These are phyloP conservation scores for Pygocentrus nattereri DNA, from an alignment of 2,797 vertebrate species.

Conservation along the genomic window DNA sequence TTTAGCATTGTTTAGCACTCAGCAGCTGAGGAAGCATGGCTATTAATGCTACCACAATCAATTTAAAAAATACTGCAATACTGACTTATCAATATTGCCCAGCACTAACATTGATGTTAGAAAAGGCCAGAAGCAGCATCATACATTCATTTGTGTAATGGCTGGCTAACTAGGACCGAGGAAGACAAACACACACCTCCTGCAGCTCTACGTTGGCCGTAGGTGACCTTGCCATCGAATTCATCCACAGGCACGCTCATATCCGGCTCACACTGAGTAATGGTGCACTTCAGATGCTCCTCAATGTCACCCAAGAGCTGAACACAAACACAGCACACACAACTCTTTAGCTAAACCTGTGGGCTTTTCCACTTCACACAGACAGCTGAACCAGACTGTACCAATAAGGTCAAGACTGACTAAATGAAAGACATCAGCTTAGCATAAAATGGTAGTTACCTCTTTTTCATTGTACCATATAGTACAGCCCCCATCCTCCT, in stretches of 20 bases:
- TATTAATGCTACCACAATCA: no score
- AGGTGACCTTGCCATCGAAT: conserved; percentile 97
- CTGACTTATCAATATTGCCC: no score
- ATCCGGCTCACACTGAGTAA: conserved; percentile 94
- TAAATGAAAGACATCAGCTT: no score
- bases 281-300: conserved; percentile 97
- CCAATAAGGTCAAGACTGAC: neutral
- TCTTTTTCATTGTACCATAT: conserved; percentile 99
- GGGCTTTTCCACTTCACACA: neutral
- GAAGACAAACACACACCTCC: conserved; percentile 77
- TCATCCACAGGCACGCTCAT: conserved; percentile 96
- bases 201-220: conserved; percentile 86
- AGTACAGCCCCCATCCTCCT: conserved; percentile 96
- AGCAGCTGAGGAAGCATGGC: no score
- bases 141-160: no score
- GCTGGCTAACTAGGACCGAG: neutral
- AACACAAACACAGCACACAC: neutral
- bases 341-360: neutral
- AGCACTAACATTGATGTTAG: no score
- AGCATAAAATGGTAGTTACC: conserved; percentile 73
- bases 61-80: no score
- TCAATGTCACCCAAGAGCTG: conserved; percentile 95
- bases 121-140: no score
- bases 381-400: neutral
- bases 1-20: no score